Conservation (phyloP, 2,113 vertebrate species). For the Eira barbara region DNA sequence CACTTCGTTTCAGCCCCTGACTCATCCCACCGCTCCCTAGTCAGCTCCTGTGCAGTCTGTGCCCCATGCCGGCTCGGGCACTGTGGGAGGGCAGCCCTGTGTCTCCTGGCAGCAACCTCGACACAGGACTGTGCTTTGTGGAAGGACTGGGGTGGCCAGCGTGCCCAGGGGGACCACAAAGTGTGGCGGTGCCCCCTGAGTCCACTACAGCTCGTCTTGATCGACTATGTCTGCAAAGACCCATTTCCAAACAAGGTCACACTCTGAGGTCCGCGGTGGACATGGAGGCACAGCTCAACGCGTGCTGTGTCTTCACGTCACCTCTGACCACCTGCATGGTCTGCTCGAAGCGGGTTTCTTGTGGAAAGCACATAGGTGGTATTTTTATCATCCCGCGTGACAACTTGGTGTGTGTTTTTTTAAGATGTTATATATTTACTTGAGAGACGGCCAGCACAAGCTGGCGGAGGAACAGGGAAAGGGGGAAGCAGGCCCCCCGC, state of each 20-base stretch:
- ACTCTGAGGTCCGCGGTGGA: background rate
- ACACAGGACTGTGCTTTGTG: too few relatives aligned
- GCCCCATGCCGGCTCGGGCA: background rate
- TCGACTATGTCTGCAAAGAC: background rate
- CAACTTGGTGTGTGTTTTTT: background rate
- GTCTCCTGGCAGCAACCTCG: too few relatives aligned
- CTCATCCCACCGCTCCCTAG: rapidly evolving
- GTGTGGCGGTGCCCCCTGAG: rapidly evolving
- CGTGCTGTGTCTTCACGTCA: background rate
- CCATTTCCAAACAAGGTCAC: background rate
- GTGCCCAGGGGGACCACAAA: too few relatives aligned
- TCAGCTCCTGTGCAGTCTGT: background rate
- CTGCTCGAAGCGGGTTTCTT: background rate
- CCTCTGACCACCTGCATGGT: background rate
- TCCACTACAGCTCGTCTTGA: too few relatives aligned
- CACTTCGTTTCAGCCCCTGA: background rate
- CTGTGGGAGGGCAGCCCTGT: background rate
- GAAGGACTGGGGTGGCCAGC: background rate
- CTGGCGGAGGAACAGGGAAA: background rate
- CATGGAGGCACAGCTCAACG: background rate
- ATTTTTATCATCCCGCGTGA: background rate
- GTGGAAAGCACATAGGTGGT: background rate
- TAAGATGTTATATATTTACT: background rate
- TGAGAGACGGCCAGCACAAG: background rate
- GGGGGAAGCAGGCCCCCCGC: too few relatives aligned